phyloP scores from a whole-genome alignment of 2,113 vertebrate genomes.

The human region GRCh38 chr15:69502501-69503000 shows the following conservation, averaged over 20 bases:
- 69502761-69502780: not conserved
- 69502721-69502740: not conserved
- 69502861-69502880: not conserved
- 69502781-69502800: not conserved
- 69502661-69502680: rapidly evolving
- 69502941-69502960: not conserved
- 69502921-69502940: not conserved
- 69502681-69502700: not conserved
- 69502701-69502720: not conserved
- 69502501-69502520: no score
- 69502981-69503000: not conserved
- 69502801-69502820: not conserved
- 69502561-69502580: no score
- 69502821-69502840: not conserved
- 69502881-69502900: not conserved
- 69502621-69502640: not conserved
- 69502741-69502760: not conserved
- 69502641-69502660: not conserved
- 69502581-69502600: no score
- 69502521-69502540: no score
- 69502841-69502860: not conserved
- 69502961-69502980: not conserved
- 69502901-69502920: no score
- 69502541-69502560: no score
- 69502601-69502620: not conserved